Evolutionary conservation across 2,797 vertebrate species (phyloP).

Genomic region (Enteromius radiatus): DNA sequence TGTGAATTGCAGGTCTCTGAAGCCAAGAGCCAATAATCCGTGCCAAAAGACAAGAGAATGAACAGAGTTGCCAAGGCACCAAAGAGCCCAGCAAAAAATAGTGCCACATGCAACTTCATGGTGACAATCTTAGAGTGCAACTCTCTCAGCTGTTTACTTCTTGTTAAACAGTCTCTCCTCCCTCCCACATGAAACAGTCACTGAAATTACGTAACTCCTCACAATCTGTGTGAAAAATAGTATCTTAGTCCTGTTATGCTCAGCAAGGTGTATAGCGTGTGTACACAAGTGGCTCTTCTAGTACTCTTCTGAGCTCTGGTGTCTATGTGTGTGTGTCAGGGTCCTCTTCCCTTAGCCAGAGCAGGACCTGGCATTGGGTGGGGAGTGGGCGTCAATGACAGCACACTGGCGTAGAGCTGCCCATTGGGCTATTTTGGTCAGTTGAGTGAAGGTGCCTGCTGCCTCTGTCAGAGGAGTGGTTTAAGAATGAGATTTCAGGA

Average conservation of each 20-base stretch:
- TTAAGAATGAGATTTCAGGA: slow-evolving; percentile 58
- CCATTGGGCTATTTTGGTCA: slow-evolving; percentile 87
- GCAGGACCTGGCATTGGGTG: slow-evolving; percentile 57
- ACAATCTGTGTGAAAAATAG: background rate
- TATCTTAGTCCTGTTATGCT: background rate
- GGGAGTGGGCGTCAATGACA: slow-evolving; percentile 66
- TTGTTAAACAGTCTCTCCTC: slow-evolving; percentile 27
- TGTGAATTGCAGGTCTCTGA: slow-evolving; percentile 82
- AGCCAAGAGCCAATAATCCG: slow-evolving; percentile 95
- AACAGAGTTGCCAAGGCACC: slow-evolving; percentile 89
- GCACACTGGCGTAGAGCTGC: slow-evolving; percentile 70
- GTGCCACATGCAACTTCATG: slow-evolving; percentile 90
- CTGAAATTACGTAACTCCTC: slow-evolving; percentile 18
- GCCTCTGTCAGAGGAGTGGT: slow-evolving; percentile 57
- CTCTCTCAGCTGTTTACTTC: slow-evolving; percentile 5
- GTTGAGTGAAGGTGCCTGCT: slow-evolving; percentile 82
- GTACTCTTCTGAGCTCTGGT: background rate
- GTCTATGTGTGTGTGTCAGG: slow-evolving; percentile 5
- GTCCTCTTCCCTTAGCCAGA: slow-evolving; percentile 45
- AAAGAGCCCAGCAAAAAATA: slow-evolving; percentile 95
- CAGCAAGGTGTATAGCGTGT: slow-evolving; percentile 7
- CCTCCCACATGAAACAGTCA: background rate
- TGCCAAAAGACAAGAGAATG: slow-evolving; percentile 93
- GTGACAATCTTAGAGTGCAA: slow-evolving; percentile 46
- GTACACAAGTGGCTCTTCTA: background rate